Evolutionary conservation across 2,113 vertebrate species (phyloP), one percentile per base, ranked within the genome.

Genomic region (Corynorhinus townsendii): DNA sequence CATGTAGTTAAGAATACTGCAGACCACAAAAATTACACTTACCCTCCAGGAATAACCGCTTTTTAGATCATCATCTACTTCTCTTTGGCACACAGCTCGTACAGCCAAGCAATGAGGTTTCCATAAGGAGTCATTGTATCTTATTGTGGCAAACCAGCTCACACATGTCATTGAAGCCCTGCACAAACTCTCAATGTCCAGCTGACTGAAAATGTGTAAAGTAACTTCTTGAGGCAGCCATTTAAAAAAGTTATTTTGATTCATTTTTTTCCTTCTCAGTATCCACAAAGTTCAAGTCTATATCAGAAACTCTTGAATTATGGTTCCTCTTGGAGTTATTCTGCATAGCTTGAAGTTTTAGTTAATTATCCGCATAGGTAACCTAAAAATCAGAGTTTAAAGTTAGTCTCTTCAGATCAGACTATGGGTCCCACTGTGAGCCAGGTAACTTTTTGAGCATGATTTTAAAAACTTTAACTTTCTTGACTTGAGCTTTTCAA

Each of bases 11-110:
- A 69, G 49, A 82, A 30, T 11, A 93, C 22, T 4, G 24, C 4
- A 75, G 15, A 83, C 4, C 26, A 17, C 11, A 40, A 89, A 19
- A 19, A 62, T 75, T 3, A 54, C 14, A 68, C 97, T 95, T 96
- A 99, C 99, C 99, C 99, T 99, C 99, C 99, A 99, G 75, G 99
- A 99, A 38, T 98, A 98, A 0, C 99, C 99, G 3, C 96, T 91
- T 7, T 97, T 92, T 4, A 98, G 88, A 96, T 99, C 99, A 0
- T 97, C 11, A 82, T 99, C 98, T 14, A 99, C 98, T 95, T 99
- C 99, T 89, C 97, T 97, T 83, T 71, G 98, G 91, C 99, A 99
- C 45, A 99, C 87, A 3, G 98, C 96, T 59, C 98, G 90, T 81
- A 98, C 75, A 45, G 94, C 97, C 94, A 98, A 94, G 91, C 99